A percentile compares a stretch with the other conserved stretches of the same genome.
Evolutionary conservation across 2,888 invertebrate genomes (phyloP).

Genomic region (Diplazon laetatorius): DNA sequence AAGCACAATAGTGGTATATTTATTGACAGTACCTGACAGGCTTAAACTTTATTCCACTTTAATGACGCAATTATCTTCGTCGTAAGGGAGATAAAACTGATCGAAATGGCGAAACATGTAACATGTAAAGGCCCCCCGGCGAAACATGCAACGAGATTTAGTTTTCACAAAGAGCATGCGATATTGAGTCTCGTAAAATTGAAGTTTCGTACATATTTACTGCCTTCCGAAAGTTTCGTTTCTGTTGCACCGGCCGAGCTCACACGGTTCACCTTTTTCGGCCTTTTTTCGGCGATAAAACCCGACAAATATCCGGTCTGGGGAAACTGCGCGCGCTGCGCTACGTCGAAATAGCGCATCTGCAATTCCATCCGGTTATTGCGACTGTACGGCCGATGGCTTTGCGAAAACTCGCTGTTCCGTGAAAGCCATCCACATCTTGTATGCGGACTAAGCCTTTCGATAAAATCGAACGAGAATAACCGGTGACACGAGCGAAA

Average conservation of each 20-base stretch:
- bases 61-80: slow-evolving; percentile 7
- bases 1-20: no score
- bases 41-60: no score
- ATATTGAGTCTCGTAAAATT: slow-evolving; percentile 55
- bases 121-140: slow-evolving; percentile 18
- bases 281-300: slow-evolving; percentile 31
- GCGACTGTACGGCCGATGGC: slow-evolving; percentile 23
- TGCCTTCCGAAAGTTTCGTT: slow-evolving; percentile 34
- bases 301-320: slow-evolving; percentile 36
- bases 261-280: not conserved
- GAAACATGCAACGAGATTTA: slow-evolving; percentile 38
- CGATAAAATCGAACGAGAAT: slow-evolving; percentile 75
- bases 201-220: slow-evolving; percentile 30
- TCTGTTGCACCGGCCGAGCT: slow-evolving; percentile 6
- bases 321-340: slow-evolving; percentile 7
- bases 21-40: no score
- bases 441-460: slow-evolving; percentile 58
- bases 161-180: slow-evolving; percentile 38
- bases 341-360: slow-evolving; percentile 27
- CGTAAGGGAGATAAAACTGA: not conserved
- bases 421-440: not conserved
- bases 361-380: slow-evolving; percentile 42
- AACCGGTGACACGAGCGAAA: slow-evolving; percentile 73
- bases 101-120: not conserved
- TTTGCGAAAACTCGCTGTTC: slow-evolving; percentile 29